Conservation (phyloP, 2,888 invertebrate genomes). For the Geophilus truncorum region DNA sequence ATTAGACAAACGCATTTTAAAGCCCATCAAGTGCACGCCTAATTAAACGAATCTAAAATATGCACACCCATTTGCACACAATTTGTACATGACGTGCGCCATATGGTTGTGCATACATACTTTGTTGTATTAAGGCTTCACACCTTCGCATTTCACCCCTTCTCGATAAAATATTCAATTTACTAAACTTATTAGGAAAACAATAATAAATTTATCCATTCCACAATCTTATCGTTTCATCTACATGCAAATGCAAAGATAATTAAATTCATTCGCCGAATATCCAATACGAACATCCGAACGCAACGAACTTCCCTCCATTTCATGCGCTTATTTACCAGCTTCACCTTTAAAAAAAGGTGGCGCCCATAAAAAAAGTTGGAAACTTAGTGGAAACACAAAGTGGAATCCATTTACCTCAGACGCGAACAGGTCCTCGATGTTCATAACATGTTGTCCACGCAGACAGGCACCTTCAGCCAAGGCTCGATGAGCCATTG, state of each 20-base stretch:
- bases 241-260: too few species aligned
- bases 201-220: neutral
- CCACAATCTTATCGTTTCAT: neutral
- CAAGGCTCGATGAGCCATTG: constrained; percentile 17
- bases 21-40: constrained; percentile 17
- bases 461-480: neutral
- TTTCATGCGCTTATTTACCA: too few species aligned
- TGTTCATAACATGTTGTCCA: constrained; percentile 10
- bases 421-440: neutral
- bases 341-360: neutral
- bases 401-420: neutral
- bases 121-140: neutral
- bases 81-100: constrained; percentile 24
- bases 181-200: neutral
- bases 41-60: constrained; percentile 27
- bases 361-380: neutral
- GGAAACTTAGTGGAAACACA: neutral
- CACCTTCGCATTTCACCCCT: neutral
- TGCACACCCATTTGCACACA: constrained; percentile 27
- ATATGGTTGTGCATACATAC: neutral
- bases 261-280: too few species aligned
- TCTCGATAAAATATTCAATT: constrained; percentile 25
- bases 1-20: constrained; percentile 27
- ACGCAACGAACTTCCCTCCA: too few species aligned
- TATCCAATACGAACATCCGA: too few species aligned